Evolutionary conservation across 2,113 vertebrate genomes (phyloP).

Genomic region (Gnathochromis pfefferi): DNA sequence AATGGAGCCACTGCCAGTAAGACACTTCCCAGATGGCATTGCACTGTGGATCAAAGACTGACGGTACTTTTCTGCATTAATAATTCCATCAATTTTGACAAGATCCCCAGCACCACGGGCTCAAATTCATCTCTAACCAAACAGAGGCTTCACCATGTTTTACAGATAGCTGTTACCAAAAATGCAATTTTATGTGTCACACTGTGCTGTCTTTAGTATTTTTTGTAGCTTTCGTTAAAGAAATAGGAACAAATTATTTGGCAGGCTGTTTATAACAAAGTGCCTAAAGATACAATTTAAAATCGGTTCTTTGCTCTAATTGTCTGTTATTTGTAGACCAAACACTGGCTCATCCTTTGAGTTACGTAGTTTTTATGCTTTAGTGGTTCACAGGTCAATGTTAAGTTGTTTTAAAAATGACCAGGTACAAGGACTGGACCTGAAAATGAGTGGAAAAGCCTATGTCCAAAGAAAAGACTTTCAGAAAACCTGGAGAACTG

Average conservation of each 20-base stretch:
- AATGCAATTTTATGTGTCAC: neutral
- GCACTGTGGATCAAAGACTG: neutral
- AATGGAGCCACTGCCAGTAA: neutral
- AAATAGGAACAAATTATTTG: neutral
- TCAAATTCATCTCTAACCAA: neutral
- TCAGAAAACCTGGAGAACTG: neutral
- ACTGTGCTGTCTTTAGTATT: neutral
- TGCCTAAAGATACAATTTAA: neutral
- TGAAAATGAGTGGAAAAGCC: neutral
- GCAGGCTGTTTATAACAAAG: neutral
- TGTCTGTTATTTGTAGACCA: neutral
- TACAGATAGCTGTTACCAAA: neutral
- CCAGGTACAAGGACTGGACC: neutral
- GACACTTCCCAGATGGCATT: neutral
- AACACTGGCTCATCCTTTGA: neutral
- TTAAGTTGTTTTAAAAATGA: neutral
- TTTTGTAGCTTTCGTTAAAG: neutral
- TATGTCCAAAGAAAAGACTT: neutral
- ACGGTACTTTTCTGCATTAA: neutral
- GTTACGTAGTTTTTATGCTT: neutral
- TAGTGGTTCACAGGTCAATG: neutral
- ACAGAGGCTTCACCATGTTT: neutral
- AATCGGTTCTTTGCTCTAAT: neutral
- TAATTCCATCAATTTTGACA: neutral
- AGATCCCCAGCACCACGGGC: neutral